A percentile compares a stretch with the other conserved stretches of the same genome.
Conservation (phyloP, 2,113 vertebrate genomes). For the Hyperopisus bebe region DNA sequence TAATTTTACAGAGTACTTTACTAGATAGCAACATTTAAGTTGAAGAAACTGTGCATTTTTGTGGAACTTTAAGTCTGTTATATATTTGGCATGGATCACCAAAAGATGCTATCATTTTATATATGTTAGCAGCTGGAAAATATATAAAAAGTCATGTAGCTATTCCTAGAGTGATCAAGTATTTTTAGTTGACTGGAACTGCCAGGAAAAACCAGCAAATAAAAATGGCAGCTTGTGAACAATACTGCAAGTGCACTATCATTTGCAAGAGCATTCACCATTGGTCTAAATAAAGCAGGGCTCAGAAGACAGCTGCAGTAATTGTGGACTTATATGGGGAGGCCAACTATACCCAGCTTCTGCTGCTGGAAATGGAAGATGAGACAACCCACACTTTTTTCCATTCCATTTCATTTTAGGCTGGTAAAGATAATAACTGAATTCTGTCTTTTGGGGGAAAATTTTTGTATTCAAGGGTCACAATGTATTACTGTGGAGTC, state of each 20-base stretch:
- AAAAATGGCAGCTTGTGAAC: not conserved
- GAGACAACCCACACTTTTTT: not conserved
- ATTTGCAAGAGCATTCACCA: not conserved
- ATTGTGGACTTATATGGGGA: constrained; percentile 20
- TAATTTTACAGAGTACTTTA: not conserved
- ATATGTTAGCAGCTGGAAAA: not conserved
- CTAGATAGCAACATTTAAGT: not conserved
- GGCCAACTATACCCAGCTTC: not conserved
- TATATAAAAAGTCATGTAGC: not conserved
- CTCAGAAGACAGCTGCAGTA: constrained; percentile 16
- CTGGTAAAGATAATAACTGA: not conserved
- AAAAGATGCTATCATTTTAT: not conserved
- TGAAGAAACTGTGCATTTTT: not conserved
- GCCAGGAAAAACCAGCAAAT: not conserved
- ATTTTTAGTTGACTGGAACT: not conserved
- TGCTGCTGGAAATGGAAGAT: not conserved
- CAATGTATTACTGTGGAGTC: not conserved
- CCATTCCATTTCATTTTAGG: not conserved
- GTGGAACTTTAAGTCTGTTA: not conserved
- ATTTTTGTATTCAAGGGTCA: not conserved
- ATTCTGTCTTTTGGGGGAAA: not conserved
- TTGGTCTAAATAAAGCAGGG: constrained; percentile 24
- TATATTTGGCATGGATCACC: not conserved
- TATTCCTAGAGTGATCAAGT: not conserved
- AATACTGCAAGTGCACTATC: not conserved